phyloP scores from a whole-genome alignment of 2,113 vertebrate genomes.

The Trichomycterus rosablanca region DNA sequence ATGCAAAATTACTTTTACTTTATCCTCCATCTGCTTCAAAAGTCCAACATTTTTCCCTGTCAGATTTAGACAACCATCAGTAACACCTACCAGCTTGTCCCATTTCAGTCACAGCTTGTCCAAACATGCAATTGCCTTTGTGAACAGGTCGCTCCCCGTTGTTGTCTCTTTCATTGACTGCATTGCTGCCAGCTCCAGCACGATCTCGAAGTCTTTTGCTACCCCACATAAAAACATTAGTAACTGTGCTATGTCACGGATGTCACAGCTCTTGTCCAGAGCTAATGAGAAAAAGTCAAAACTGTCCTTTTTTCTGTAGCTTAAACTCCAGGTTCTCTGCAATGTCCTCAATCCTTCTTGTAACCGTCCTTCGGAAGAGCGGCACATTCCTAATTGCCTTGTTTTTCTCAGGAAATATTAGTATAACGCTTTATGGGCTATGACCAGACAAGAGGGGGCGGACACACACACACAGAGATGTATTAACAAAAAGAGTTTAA shows the following conservation, averaged over 20 bases:
- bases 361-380: conserved; percentile 19
- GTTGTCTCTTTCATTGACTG: conserved; percentile 22
- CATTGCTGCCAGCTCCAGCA: conserved; percentile 29
- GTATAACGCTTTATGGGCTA: too few relatives aligned
- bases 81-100: conserved; percentile 19
- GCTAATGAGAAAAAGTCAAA: conserved; percentile 35
- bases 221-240: neutral
- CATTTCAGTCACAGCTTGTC: conserved; percentile 28
- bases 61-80: conserved; percentile 28
- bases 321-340: conserved; percentile 36
- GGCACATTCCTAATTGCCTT: conserved; percentile 16
- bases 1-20: conserved; percentile 20
- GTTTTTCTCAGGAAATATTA: conserved; percentile 38
- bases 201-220: conserved; percentile 25
- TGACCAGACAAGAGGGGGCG: too few relatives aligned
- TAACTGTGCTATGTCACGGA: conserved; percentile 5
- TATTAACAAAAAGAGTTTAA: too few relatives aligned
- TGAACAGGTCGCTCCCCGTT: conserved; percentile 12
- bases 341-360: conserved; percentile 21
- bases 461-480: too few relatives aligned
- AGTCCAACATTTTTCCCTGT: conserved; percentile 13
- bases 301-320: conserved; percentile 7
- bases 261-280: conserved; percentile 27
- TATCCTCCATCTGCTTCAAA: conserved; percentile 14
- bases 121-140: conserved; percentile 18